phyloP scores from a whole-genome alignment of 1,140 invertebrate genomes.

The Campodea augens region DNA sequence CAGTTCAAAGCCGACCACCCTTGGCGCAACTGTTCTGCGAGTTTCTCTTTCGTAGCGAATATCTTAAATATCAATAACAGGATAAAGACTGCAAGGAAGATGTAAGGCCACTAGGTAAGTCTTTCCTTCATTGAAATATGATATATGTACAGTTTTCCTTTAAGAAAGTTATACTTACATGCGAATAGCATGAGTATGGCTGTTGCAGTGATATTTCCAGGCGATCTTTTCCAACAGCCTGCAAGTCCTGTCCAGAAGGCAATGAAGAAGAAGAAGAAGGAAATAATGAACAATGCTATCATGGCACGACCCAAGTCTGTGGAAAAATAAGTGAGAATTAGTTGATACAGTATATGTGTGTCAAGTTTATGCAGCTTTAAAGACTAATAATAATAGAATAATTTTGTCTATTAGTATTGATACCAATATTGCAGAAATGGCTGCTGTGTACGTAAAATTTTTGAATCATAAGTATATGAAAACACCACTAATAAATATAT shows the following conservation, averaged over 20 bases:
- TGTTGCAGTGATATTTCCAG: constrained; percentile 79
- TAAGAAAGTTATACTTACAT: constrained; percentile 44
- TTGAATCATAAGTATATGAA: no score
- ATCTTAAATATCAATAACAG: no score
- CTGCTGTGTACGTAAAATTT: no score
- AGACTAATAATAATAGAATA: constrained; percentile 2
- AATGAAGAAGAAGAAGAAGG: constrained; percentile 72
- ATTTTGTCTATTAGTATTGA: neutral
- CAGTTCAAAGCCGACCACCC: no score
- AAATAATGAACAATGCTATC: constrained; percentile 74
- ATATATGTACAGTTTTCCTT: neutral
- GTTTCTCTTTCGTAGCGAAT: no score
- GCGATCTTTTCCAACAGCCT: constrained; percentile 79
- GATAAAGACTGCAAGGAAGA: no score
- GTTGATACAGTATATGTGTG: constrained; percentile 1
- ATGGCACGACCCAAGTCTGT: constrained; percentile 81
- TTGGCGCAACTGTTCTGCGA: no score
- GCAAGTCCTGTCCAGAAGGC: constrained; percentile 84
- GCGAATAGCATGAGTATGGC: constrained; percentile 76
- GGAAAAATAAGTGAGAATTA: constrained; percentile 19
- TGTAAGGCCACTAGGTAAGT: no score
- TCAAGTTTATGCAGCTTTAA: no score
- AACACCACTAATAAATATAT: no score
- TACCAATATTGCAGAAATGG: no score
- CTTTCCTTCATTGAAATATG: neutral